phyloP scores from a whole-genome alignment of 2,888 invertebrate species.

The Noctua pronuba region DNA sequence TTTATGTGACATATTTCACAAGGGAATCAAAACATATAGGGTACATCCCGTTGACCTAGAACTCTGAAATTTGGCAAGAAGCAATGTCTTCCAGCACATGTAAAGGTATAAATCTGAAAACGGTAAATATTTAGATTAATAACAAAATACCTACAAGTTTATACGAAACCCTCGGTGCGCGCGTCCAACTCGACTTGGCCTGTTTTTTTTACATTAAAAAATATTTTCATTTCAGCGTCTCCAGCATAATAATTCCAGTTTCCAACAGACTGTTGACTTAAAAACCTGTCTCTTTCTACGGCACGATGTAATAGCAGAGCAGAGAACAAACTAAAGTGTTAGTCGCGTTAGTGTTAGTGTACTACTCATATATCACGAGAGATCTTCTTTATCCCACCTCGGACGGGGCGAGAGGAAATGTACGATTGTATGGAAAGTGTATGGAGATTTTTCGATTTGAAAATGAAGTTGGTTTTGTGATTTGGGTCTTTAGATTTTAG shows the following conservation, averaged over 20 bases:
- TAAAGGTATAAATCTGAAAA: too few species aligned
- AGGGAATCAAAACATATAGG: too few species aligned
- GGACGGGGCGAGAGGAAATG: not conserved
- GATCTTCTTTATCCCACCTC: slow-evolving; percentile 57
- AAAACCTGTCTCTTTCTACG: slow-evolving; percentile 35
- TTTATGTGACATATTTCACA: too few species aligned
- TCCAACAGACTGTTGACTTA: slow-evolving; percentile 30
- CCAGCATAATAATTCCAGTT: slow-evolving; percentile 3
- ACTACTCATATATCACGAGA: slow-evolving; percentile 48
- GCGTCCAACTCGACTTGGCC: too few species aligned
- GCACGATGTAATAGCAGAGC: slow-evolving; percentile 33
- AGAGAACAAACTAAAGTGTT: slow-evolving; percentile 37
- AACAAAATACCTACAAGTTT: too few species aligned
- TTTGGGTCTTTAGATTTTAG: not conserved
- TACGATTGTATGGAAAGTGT: not conserved
- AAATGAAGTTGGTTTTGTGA: slow-evolving; percentile 3
- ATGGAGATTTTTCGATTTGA: slow-evolving; percentile 12
- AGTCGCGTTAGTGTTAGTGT: slow-evolving; percentile 9
- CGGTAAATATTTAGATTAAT: too few species aligned
- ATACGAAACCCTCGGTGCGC: too few species aligned
- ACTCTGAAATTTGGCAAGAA: too few species aligned
- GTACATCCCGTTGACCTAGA: too few species aligned
- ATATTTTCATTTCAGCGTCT: not conserved
- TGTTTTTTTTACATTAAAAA: not conserved
- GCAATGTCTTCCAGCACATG: too few species aligned